phyloP scores from a whole-genome alignment of 2,113 vertebrate species.

The Nanger granti region DNA sequence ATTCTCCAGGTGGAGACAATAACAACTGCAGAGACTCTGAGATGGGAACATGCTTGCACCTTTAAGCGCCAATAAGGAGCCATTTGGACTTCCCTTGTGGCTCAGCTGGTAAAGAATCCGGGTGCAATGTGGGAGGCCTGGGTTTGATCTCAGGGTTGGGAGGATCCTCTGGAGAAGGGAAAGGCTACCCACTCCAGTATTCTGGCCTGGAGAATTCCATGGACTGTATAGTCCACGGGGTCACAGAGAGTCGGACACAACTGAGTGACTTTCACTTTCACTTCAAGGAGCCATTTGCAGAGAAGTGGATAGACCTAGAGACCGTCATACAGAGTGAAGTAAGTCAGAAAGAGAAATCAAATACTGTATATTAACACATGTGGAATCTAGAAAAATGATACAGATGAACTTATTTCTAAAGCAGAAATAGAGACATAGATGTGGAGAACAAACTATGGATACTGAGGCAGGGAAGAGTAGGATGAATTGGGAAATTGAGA shows the following conservation, averaged over 20 bases:
- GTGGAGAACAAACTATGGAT: background rate
- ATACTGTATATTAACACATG: background rate
- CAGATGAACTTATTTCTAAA: background rate
- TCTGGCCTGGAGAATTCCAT: background rate
- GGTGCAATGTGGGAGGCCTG: background rate
- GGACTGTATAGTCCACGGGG: background rate
- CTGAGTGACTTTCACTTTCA: background rate
- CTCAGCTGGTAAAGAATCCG: background rate
- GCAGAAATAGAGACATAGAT: background rate
- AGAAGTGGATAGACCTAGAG: background rate
- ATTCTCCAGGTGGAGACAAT: background rate
- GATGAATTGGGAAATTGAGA: background rate
- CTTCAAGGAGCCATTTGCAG: background rate
- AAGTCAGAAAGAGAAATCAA: background rate
- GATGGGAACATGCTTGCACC: background rate
- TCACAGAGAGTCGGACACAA: background rate
- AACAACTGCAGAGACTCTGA: background rate
- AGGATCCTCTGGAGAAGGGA: background rate
- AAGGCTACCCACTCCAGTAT: background rate
- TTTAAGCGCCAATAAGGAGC: background rate
- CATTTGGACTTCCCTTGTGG: background rate
- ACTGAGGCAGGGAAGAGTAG: background rate
- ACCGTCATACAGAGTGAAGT: background rate
- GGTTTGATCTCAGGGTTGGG: background rate
- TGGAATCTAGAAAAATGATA: background rate